Evolutionary conservation across 2,888 invertebrate genomes (phyloP).

Genomic region (Hemaris fuciformis): DNA sequence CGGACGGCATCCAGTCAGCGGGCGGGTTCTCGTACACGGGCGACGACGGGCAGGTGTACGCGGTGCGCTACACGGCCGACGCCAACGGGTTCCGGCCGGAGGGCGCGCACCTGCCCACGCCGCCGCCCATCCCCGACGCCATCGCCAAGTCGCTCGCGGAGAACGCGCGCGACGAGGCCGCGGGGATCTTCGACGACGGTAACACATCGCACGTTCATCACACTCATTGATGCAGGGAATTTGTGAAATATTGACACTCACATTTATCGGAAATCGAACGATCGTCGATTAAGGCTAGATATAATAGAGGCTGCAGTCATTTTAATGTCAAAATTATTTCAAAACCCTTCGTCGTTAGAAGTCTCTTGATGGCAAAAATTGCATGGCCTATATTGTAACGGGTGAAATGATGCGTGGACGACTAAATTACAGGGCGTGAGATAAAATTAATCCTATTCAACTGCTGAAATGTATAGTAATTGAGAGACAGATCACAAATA

Average conservation of each 20-base stretch:
- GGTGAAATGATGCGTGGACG: no score
- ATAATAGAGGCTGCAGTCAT: neutral
- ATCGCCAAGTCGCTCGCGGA: constrained; percentile 75
- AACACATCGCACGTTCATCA: no score
- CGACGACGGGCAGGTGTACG: constrained; percentile 81
- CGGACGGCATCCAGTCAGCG: constrained; percentile 73
- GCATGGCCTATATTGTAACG: no score
- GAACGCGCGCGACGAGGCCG: constrained; percentile 79
- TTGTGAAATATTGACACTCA: neutral
- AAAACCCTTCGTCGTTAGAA: neutral
- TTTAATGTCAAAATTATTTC: neutral
- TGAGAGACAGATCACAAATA: neutral
- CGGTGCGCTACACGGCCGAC: constrained; percentile 72
- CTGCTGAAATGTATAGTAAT: neutral
- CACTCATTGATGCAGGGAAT: neutral
- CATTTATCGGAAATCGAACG: neutral
- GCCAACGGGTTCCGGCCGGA: constrained; percentile 76
- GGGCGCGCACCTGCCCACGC: constrained; percentile 81
- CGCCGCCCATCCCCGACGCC: constrained; percentile 81
- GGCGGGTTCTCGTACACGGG: constrained; percentile 83
- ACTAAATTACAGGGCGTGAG: neutral
- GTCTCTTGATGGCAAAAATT: no score
- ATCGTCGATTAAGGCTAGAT: neutral
- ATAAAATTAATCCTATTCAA: neutral
- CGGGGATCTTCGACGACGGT: constrained; percentile 79